A percentile compares a stretch with the other conserved stretches of the same genome.
These are phyloP conservation scores for Peromyscus eremicus DNA, from an alignment of 2,797 vertebrate genomes.

Conservation along the genomic window DNA sequence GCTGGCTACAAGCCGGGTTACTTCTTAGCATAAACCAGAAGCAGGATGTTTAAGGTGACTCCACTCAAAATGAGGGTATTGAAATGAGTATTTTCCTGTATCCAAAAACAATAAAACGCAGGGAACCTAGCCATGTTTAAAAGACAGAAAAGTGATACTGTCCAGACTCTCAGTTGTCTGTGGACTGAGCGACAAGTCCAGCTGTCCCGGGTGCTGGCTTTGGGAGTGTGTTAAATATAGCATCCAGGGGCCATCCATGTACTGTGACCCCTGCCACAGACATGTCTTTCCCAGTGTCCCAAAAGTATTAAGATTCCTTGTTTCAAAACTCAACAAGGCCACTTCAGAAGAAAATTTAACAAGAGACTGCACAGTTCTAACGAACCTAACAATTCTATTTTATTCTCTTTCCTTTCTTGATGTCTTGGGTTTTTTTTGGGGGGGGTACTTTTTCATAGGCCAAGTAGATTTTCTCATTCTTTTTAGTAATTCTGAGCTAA, in stretches of 20 bases:
- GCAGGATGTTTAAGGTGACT: slow-evolving; percentile 8
- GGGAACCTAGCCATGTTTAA: slow-evolving; percentile 31
- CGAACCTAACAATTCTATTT: neutral
- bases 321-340: slow-evolving; percentile 25
- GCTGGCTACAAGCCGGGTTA: neutral
- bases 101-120: slow-evolving; percentile 32
- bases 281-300: neutral
- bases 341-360: slow-evolving; percentile 5
- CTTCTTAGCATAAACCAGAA: neutral
- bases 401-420: slow-evolving; percentile 30
- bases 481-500: slow-evolving; percentile 43
- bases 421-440: neutral
- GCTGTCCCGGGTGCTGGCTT: slow-evolving; percentile 25
- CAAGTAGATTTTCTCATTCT: slow-evolving; percentile 47
- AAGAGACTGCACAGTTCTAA: slow-evolving; percentile 15
- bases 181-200: slow-evolving; percentile 76
- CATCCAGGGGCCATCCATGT: neutral
- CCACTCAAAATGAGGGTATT: neutral
- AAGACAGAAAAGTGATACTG: slow-evolving; percentile 25
- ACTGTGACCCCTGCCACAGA: neutral
- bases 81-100: slow-evolving; percentile 1
- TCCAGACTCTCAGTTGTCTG: slow-evolving; percentile 50
- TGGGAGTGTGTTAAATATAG: slow-evolving; percentile 77
- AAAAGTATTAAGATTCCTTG: neutral
- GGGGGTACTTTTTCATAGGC: slow-evolving; percentile 37